phyloP scores from a whole-genome alignment of 2,113 vertebrate species.

The Dendropsophus ebraccatus region DNA sequence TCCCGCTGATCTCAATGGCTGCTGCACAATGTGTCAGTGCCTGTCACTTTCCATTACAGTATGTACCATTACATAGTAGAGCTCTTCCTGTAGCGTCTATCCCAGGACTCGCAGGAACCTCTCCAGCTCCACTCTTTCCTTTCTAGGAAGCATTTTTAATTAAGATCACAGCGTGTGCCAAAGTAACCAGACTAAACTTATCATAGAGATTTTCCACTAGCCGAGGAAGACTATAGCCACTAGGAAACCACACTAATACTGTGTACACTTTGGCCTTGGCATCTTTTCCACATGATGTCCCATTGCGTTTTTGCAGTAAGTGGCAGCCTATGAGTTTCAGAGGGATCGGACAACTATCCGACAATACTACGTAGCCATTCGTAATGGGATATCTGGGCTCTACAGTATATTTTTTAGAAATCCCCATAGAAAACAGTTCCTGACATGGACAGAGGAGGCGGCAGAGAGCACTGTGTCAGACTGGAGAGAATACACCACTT shows the following conservation, averaged over 20 bases:
- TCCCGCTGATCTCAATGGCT: not conserved
- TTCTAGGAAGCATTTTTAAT: not conserved
- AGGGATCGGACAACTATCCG: no score
- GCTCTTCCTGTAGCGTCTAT: not conserved
- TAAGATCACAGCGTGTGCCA: not conserved
- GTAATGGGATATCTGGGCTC: no score
- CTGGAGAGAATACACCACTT: no score
- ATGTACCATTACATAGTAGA: not conserved
- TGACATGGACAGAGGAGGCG: no score
- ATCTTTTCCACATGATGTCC: not conserved
- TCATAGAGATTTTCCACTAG: conserved; percentile 8
- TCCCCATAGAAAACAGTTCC: no score
- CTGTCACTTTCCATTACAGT: not conserved
- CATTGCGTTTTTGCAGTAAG: not conserved
- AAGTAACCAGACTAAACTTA: not conserved
- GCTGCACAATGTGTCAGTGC: not conserved
- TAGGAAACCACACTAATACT: not conserved
- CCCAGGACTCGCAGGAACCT: not conserved
- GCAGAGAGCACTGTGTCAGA: no score
- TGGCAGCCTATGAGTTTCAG: not conserved
- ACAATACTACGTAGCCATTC: no score
- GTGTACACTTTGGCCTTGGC: not conserved
- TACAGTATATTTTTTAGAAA: no score
- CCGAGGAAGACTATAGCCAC: not conserved
- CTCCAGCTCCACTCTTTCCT: not conserved